Conservation (phyloP, 2,113 vertebrate genomes). For the Grammatotria lemairii region DNA sequence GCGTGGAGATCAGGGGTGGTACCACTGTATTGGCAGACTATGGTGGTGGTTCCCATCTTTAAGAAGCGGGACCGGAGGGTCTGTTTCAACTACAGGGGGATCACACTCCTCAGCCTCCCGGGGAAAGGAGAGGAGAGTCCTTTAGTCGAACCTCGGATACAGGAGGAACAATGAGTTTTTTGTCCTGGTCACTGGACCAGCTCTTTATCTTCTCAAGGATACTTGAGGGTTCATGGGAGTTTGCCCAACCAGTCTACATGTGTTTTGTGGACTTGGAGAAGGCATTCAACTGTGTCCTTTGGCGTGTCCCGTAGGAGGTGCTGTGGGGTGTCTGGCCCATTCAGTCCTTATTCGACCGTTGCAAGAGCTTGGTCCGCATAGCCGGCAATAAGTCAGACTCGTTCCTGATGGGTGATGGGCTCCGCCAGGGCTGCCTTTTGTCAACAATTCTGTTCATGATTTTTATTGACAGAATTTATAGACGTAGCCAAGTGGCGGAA, state of each 20-base stretch:
- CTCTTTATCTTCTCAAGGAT: neutral
- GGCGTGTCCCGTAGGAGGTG: neutral
- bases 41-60: neutral
- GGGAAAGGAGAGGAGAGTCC: neutral
- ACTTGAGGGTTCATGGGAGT: neutral
- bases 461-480: neutral
- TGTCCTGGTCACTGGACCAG: neutral
- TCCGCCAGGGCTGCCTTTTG: neutral
- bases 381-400: neutral
- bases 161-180: neutral
- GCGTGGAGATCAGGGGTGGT: neutral
- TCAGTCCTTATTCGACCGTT: rapidly evolving
- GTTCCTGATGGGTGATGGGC: rapidly evolving
- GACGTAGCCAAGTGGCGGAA: rapidly evolving
- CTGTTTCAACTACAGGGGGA: neutral
- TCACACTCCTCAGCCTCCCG: neutral
- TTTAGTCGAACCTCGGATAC: neutral
- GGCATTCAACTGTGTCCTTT: neutral
- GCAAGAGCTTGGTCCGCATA: neutral
- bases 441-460: neutral
- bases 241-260: neutral
- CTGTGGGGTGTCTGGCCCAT: neutral
- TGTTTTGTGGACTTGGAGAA: neutral
- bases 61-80: neutral
- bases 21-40: neutral